Conservation (phyloP, 2,888 invertebrate genomes). For the Cantharis rufa region DNA sequence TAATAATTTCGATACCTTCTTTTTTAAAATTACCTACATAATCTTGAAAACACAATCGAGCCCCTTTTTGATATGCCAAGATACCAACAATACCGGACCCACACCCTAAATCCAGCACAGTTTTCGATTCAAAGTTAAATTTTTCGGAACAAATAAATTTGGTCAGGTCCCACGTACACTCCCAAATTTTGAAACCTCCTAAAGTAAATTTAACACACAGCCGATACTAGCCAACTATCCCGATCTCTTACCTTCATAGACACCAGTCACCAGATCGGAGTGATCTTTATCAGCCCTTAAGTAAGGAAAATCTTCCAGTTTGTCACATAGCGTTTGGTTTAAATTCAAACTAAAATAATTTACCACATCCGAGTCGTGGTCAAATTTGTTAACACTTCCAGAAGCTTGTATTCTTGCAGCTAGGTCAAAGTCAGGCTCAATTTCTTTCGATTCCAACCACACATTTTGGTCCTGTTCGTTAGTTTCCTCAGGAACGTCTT, state of each 20-base stretch:
- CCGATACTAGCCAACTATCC: not conserved
- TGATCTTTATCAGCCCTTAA: slow-evolving; percentile 66
- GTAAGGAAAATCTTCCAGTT: slow-evolving; percentile 30
- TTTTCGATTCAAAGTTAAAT: slow-evolving; percentile 57
- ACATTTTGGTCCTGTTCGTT: not conserved
- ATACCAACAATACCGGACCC: slow-evolving; percentile 91
- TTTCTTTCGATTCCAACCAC: slow-evolving; percentile 13
- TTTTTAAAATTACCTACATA: slow-evolving; percentile 70
- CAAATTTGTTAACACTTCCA: slow-evolving; percentile 5
- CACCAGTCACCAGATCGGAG: slow-evolving; percentile 74
- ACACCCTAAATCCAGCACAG: slow-evolving; percentile 88
- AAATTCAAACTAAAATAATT: slow-evolving; percentile 1
- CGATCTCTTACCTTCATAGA: slow-evolving; percentile 73
- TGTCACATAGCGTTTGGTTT: not conserved
- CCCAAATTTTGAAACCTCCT: slow-evolving; percentile 97
- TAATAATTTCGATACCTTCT: not conserved
- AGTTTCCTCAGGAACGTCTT: not conserved
- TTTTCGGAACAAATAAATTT: slow-evolving; percentile 62
- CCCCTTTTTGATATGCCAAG: slow-evolving; percentile 68
- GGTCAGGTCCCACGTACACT: slow-evolving; percentile 84
- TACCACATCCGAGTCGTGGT: not conserved
- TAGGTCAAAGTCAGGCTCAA: not conserved
- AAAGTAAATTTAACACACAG: slow-evolving; percentile 1
- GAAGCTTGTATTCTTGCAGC: not conserved
- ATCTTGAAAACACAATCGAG: slow-evolving; percentile 86